phyloP scores from a whole-genome alignment of 2,797 vertebrate species.

The Oreortyx pictus region DNA sequence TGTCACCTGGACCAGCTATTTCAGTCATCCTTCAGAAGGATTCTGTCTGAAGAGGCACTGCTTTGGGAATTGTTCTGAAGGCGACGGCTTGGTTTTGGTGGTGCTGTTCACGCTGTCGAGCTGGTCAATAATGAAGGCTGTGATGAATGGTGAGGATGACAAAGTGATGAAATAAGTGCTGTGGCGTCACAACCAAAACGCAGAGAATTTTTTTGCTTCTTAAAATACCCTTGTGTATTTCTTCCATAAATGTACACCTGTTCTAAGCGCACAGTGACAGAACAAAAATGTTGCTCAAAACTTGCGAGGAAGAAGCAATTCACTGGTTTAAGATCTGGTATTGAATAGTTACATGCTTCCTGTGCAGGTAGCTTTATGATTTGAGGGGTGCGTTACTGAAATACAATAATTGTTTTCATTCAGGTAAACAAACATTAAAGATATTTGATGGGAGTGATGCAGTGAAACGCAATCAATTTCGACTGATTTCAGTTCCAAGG shows the following conservation, averaged over 20 bases:
- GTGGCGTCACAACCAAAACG: neutral
- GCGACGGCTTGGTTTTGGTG: neutral
- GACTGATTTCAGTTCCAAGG: conserved; percentile 84
- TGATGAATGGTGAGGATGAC: neutral
- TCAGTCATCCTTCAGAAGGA: neutral
- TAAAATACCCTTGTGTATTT: neutral
- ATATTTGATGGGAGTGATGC: conserved; percentile 93
- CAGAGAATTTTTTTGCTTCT: neutral
- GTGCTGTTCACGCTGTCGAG: neutral
- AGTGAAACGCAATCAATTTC: conserved; percentile 85
- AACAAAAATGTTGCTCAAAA: neutral
- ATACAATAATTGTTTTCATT: conserved; percentile 20
- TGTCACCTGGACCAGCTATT: neutral
- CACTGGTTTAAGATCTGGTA: neutral
- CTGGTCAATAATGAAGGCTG: neutral
- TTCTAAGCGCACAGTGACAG: neutral
- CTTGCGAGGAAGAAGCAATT: neutral
- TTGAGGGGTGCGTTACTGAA: conserved; percentile 6
- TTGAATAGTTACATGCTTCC: neutral
- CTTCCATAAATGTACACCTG: rapidly evolving
- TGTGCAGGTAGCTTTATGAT: neutral
- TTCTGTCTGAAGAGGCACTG: neutral
- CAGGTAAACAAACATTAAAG: conserved; percentile 91
- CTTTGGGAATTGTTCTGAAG: neutral
- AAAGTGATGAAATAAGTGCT: neutral